Base-by-base conservation (phyloP, 2,113 vertebrate genomes). In the Pteropus alecto region DNA sequence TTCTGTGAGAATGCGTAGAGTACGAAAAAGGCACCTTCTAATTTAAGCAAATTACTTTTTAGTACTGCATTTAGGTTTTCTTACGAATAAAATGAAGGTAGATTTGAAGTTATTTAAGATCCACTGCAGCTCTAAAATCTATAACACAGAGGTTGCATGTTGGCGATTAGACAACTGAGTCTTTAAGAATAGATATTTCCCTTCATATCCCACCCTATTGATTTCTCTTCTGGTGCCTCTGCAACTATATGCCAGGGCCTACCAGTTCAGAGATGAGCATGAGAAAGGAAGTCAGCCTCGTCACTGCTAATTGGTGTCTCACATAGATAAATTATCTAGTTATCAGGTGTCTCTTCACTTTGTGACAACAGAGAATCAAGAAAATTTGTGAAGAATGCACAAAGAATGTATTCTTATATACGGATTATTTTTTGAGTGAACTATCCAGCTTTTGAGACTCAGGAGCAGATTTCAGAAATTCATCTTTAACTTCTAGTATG, bases 291-390 rank as follows among this genome's bases (percentile, higher is more conserved):
- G 88, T 65, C 63, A 84, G 79, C 65, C 83, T 93, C 92, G 87
- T 96, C 90, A 61, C 43, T 54, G n/a, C 93, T 97, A 84, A 96
- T 90, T 95, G 97, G 90, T 84, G 70, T 85, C 96, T 92, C 81
- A 81, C 71, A 41, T 33, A 96, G 95, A 89, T 94, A 88, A 84
- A 92, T 94, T 93, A 87, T 90, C 94, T 87, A 33, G 74, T 87
- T 95, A 95, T 95, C 94, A 96, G 94, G 94, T 96, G 90, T 92
- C 95, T 83, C 58, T 84, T 97, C 78, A 67, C 67, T 94, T 60
- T 4, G 48, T 92, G 93, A 94, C 95, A 96, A 92, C 73, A 73
- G 1, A 13, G 83, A 22, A 0, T 92, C 58, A 46, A 96, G 87
- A 90, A 61, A 90, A 92, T 82, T 88, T 38, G 0, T 94, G 94